Conservation (phyloP, 2,888 invertebrate genomes). For the Tipula lateralis region DNA sequence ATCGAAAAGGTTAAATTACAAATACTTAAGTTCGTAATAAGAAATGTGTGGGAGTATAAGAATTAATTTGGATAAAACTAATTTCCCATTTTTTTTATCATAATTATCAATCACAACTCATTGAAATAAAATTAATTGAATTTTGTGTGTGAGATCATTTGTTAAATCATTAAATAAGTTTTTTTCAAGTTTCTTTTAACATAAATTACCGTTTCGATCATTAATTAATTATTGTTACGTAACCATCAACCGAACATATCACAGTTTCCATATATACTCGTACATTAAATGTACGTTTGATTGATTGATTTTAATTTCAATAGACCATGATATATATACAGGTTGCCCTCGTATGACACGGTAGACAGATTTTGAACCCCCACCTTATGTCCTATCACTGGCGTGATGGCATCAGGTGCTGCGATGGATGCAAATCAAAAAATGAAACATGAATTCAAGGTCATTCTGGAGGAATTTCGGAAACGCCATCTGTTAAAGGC, state of each 20-base stretch:
- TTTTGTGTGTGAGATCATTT: neutral
- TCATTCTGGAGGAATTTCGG: no score
- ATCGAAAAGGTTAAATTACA: no score
- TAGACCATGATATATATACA: no score
- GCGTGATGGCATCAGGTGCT: no score
- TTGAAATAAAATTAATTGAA: constrained; percentile 3
- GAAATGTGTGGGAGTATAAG: neutral
- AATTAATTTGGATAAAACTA: neutral
- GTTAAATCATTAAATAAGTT: neutral
- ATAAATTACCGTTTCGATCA: neutral
- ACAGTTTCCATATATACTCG: neutral
- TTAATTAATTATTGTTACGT: constrained; percentile 3
- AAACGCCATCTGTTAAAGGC: no score
- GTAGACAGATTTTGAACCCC: no score
- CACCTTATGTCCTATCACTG: no score
- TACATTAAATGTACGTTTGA: neutral
- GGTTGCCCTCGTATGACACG: no score
- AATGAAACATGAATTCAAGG: no score
- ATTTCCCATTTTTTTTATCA: neutral
- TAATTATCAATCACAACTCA: neutral
- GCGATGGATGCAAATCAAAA: no score
- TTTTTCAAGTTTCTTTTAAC: neutral
- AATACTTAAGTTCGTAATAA: no score
- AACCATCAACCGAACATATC: neutral
- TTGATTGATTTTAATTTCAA: neutral